A percentile compares a stretch with the other conserved stretches of the same genome.
phyloP scores from a whole-genome alignment of 2,113 vertebrate genomes.

The Machaerirhynchus nigripectus region DNA sequence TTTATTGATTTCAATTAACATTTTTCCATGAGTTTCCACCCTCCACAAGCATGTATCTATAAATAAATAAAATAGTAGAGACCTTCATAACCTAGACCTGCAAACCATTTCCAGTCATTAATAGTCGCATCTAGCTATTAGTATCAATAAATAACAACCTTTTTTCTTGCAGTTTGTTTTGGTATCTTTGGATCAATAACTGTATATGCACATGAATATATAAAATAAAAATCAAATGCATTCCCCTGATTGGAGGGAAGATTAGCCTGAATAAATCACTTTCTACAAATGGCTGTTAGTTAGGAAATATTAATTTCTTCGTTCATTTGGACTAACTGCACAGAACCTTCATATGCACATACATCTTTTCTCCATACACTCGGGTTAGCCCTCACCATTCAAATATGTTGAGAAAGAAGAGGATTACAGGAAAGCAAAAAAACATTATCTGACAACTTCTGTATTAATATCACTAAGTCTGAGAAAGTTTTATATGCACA shows the following conservation, averaged over 20 bases:
- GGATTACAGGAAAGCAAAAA: not conserved
- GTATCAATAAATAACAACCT: not conserved
- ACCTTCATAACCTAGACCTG: not conserved
- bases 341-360: not conserved
- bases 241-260: not conserved
- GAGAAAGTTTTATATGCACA: not conserved
- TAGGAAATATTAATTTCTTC: not conserved
- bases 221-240: not conserved
- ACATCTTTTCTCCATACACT: not conserved
- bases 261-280: not conserved
- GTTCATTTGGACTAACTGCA: not conserved
- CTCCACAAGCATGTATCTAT: not conserved
- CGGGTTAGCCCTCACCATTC: not conserved
- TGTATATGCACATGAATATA: not conserved
- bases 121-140: not conserved
- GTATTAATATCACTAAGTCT: not conserved
- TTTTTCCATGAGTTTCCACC: not conserved
- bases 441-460: not conserved
- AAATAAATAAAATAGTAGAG: not conserved
- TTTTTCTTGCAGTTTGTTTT: not conserved
- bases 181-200: not conserved
- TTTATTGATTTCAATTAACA: conserved; percentile 41
- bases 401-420: not conserved
- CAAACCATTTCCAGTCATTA: not conserved
- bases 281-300: not conserved